Percentiles rank a stretch among this genome's conserved stretches.
These are phyloP conservation scores for Tokudaia muenninki DNA, from an alignment of 2,797 vertebrate species.

Conservation along the genomic window DNA sequence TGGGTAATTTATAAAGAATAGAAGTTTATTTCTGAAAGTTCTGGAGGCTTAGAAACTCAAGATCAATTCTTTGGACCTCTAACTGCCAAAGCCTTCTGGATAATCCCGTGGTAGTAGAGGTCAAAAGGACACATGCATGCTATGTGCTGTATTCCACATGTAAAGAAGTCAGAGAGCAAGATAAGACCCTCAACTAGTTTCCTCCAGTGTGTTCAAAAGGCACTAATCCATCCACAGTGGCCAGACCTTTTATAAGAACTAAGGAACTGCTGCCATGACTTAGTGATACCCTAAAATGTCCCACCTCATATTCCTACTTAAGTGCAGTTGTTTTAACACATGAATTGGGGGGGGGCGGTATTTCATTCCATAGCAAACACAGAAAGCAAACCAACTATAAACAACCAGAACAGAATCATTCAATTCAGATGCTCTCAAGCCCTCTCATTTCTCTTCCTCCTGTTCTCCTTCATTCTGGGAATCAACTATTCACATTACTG, in stretches of 20 bases:
- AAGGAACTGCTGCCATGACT: neutral
- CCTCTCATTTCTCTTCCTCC: slow-evolving; percentile 2
- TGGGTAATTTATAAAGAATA: neutral
- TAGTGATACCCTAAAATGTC: neutral
- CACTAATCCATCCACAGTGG: neutral
- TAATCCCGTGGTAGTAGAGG: neutral
- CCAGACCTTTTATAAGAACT: neutral
- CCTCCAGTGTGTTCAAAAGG: neutral
- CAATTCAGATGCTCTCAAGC: neutral
- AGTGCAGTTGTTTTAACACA: neutral
- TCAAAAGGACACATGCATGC: neutral
- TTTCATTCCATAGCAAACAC: neutral
- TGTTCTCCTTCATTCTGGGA: neutral
- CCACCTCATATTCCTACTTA: neutral
- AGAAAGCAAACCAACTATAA: neutral
- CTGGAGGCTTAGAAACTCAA: neutral
- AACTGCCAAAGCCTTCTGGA: neutral
- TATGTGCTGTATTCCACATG: neutral
- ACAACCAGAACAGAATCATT: neutral
- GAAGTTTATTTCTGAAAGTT: neutral
- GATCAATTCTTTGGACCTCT: neutral
- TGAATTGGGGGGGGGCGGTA: neutral
- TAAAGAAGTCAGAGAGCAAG: neutral
- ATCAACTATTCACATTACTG: neutral
- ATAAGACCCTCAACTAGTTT: neutral